Evolutionary conservation across 2,888 invertebrate species (phyloP).

Genomic region (Morpho helenor): DNA sequence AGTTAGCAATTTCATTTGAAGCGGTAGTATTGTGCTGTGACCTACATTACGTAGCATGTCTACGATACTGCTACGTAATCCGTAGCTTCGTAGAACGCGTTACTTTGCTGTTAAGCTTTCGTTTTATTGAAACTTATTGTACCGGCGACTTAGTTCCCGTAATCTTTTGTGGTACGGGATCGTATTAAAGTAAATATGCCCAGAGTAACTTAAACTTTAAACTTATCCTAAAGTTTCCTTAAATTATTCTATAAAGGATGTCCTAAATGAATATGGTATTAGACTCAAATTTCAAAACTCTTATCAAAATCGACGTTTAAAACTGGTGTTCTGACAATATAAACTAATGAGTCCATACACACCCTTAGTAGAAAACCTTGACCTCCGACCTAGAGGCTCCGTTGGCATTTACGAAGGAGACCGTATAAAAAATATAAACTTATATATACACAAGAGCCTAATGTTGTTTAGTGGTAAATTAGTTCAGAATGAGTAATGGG

Average conservation of each 20-base stretch:
- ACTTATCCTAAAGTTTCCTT: too few relatives aligned
- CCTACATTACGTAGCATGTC: constrained; percentile 1
- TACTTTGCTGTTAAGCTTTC: neutral
- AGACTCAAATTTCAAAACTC: too few relatives aligned
- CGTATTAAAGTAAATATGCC: too few relatives aligned
- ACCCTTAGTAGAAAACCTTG: constrained; percentile 18
- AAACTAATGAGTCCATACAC: constrained; percentile 2
- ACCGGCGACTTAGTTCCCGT: too few relatives aligned
- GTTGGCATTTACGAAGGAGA: constrained; percentile 23
- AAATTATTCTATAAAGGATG: too few relatives aligned
- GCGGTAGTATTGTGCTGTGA: constrained; percentile 1
- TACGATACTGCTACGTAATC: neutral
- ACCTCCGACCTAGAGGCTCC: constrained; percentile 17
- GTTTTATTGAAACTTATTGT: constrained; percentile 2
- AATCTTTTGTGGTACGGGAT: too few relatives aligned
- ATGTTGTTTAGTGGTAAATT: too few relatives aligned
- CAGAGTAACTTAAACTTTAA: too few relatives aligned
- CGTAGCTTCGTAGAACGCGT: neutral
- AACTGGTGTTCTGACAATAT: too few relatives aligned
- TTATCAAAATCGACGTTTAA: too few relatives aligned
- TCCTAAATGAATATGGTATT: too few relatives aligned
- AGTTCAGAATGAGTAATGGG: too few relatives aligned
- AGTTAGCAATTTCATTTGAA: neutral
- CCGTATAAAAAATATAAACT: constrained; percentile 22
- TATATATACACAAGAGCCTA: constrained; percentile 5